These are phyloP conservation scores for Chiroxiphia lanceolata DNA, from an alignment of 2,797 vertebrate genomes.

Conservation along the genomic window DNA sequence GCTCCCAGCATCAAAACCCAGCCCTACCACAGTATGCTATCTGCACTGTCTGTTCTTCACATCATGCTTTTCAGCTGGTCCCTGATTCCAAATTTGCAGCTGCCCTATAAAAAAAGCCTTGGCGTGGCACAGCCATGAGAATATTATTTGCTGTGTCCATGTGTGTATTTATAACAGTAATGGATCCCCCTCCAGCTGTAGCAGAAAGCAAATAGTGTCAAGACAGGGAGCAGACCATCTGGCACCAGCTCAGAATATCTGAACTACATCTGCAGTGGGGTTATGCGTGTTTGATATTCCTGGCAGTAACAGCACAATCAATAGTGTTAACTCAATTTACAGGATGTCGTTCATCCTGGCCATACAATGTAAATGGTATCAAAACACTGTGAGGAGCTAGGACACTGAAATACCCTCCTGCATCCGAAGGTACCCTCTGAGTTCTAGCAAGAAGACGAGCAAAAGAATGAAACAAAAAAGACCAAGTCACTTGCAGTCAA, in stretches of 20 bases:
- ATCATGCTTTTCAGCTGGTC: neutral
- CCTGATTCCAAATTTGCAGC: neutral
- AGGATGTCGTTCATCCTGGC: neutral
- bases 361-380: constrained; percentile 9
- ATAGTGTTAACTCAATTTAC: constrained; percentile 50
- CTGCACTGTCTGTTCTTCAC: neutral
- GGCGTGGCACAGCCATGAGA: neutral
- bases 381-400: neutral
- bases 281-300: constrained; percentile 37
- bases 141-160: neutral
- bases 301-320: constrained; percentile 52
- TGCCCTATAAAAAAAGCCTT: neutral
- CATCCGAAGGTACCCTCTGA: neutral
- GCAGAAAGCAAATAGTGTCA: constrained; percentile 32
- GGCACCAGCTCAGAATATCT: constrained; percentile 47
- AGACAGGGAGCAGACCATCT: constrained; percentile 25
- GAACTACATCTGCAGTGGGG: constrained; percentile 30
- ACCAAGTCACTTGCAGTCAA: neutral
- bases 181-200: neutral
- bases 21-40: neutral
- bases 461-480: neutral
- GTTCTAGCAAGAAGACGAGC: neutral
- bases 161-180: constrained; percentile 19
- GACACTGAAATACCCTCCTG: neutral
- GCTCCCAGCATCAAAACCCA: neutral